phyloP scores from a whole-genome alignment of 2,888 invertebrate species.

The Papilio protenor region DNA sequence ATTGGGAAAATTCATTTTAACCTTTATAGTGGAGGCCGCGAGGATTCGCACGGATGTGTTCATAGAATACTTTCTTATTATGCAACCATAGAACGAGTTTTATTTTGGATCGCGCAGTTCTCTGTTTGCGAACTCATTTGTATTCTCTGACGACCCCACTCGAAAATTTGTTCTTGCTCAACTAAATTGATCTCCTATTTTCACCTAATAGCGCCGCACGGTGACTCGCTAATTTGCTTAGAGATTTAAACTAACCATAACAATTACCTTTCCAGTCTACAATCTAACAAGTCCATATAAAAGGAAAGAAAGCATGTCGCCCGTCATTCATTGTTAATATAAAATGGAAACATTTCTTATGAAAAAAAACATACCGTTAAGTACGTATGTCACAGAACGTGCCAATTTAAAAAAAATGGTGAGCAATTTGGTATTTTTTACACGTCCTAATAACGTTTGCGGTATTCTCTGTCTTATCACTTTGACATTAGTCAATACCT shows the following conservation, averaged over 20 bases:
- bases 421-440: conserved; percentile 20
- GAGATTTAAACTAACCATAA: not conserved
- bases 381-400: conserved; percentile 15
- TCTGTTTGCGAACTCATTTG: conserved; percentile 41
- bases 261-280: not conserved
- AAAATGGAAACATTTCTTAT: conserved; percentile 2
- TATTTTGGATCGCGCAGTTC: conserved; percentile 54
- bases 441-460: conserved; percentile 21
- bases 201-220: conserved; percentile 32
- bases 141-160: conserved; percentile 29
- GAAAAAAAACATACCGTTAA: conserved; percentile 33
- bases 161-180: conserved; percentile 42
- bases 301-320: not conserved
- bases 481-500: conserved; percentile 5
- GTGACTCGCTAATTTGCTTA: conserved; percentile 27
- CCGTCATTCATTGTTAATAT: conserved; percentile 5
- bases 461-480: conserved; percentile 24
- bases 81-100: conserved; percentile 57
- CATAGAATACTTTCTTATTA: conserved; percentile 57
- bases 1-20: conserved; percentile 26
- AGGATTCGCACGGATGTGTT: conserved; percentile 49
- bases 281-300: not conserved
- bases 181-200: conserved; percentile 38
- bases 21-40: conserved; percentile 44
- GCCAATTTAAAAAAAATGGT: conserved; percentile 18